These are phyloP conservation scores for Scylla paramamosain DNA, from an alignment of 1,140 invertebrate species.

Conservation along the genomic window DNA sequence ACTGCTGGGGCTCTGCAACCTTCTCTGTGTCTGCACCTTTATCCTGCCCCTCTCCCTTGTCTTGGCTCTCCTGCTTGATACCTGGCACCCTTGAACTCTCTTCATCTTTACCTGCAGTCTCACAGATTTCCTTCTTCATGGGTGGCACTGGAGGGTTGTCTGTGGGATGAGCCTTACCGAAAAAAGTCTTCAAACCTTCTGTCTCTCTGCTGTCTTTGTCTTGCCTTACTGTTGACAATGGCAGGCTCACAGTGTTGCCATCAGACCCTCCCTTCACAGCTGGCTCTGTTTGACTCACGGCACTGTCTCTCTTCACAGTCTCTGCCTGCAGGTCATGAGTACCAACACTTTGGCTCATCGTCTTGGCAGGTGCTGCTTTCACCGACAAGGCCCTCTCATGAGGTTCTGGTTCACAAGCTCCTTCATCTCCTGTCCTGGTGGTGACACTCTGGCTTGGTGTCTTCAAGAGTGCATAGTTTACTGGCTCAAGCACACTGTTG, in stretches of 20 bases:
- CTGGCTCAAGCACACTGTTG: background rate
- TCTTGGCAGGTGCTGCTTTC: background rate
- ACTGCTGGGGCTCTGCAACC: background rate
- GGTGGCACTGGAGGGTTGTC: background rate
- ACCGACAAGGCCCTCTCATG: background rate
- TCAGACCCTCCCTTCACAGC: background rate
- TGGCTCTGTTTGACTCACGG: background rate
- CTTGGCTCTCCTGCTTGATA: background rate
- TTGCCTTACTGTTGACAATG: background rate
- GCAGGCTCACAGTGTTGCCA: background rate
- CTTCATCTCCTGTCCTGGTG: background rate
- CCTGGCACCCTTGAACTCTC: background rate
- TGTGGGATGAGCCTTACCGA: background rate
- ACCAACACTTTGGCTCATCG: background rate
- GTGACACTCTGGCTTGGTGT: background rate
- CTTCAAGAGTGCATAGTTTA: background rate
- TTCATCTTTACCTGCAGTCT: background rate
- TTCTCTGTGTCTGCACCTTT: background rate
- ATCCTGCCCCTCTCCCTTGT: background rate
- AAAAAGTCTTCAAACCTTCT: background rate
- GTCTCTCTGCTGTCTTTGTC: background rate
- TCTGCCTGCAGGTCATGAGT: background rate
- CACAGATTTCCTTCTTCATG: background rate
- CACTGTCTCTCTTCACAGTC: background rate
- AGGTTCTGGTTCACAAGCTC: background rate